phyloP scores from a whole-genome alignment of 1,140 invertebrate genomes.

The Pseudachorutes palmiensis region DNA sequence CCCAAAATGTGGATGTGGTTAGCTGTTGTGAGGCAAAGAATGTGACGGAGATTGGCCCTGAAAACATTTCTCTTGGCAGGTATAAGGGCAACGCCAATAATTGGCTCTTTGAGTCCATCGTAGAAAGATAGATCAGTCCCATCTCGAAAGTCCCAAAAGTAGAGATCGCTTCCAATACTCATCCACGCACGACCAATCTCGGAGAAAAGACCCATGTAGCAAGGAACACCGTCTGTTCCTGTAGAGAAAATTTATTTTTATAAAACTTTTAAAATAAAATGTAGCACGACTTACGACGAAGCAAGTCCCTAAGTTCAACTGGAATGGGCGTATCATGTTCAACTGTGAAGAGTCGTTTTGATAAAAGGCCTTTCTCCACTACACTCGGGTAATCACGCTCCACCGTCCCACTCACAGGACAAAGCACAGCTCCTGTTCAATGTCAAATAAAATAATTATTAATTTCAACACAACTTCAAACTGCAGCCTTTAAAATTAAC shows the following conservation, averaged over 20 bases:
- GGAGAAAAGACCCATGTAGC: constrained; percentile 81
- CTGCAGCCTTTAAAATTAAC: not conserved
- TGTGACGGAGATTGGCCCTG: constrained; percentile 41
- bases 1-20: constrained; percentile 31
- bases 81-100: constrained; percentile 31
- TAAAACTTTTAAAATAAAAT: no score
- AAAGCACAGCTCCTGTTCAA: not conserved
- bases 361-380: constrained; percentile 54
- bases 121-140: constrained; percentile 43
- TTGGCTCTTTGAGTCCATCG: constrained; percentile 31
- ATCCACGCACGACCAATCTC: constrained; percentile 94
- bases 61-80: constrained; percentile 37
- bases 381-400: constrained; percentile 82
- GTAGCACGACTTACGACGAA: constrained; percentile 85
- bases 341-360: constrained; percentile 68
- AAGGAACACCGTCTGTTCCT: constrained; percentile 26
- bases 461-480: not conserved
- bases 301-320: constrained; percentile 85
- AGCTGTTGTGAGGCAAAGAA: constrained; percentile 31
- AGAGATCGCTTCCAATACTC: constrained; percentile 95
- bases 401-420: constrained; percentile 75
- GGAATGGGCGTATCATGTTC: constrained; percentile 78
- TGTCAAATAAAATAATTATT: not conserved
- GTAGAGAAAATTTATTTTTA: no score
- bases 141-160: constrained; percentile 90